Conservation (phyloP, 2,888 invertebrate genomes). For the Fragum sueziense region DNA sequence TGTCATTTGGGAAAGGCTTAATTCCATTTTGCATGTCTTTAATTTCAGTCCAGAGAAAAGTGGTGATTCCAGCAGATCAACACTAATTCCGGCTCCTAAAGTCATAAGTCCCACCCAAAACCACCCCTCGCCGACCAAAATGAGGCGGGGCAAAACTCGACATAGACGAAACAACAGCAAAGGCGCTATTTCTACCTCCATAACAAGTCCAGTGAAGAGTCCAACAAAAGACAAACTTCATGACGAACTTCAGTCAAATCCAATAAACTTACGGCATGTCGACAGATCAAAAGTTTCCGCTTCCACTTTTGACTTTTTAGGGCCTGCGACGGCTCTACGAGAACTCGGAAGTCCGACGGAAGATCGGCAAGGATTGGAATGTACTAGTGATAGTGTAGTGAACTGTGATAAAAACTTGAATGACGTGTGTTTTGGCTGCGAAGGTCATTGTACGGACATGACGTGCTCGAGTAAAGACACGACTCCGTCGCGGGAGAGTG, state of each 20-base stretch:
- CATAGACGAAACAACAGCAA: slow-evolving; percentile 81
- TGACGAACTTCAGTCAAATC: slow-evolving; percentile 68
- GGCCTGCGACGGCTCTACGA: slow-evolving; percentile 75
- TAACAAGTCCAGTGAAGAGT: slow-evolving; percentile 72
- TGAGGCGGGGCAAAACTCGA: slow-evolving; percentile 78
- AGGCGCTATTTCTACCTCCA: slow-evolving; percentile 74
- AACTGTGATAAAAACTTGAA: slow-evolving; percentile 74
- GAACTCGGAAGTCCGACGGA: slow-evolving; percentile 64
- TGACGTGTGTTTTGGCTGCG: slow-evolving; percentile 81
- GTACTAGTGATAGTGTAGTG: slow-evolving; percentile 28
- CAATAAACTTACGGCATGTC: slow-evolving; percentile 63
- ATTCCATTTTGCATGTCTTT: no score
- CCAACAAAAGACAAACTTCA: slow-evolving; percentile 75
- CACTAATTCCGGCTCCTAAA: slow-evolving; percentile 58
- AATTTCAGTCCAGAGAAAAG: slow-evolving; percentile 73
- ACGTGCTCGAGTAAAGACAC: slow-evolving; percentile 73
- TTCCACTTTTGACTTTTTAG: slow-evolving; percentile 74
- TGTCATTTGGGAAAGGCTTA: no score
- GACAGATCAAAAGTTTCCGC: slow-evolving; percentile 64
- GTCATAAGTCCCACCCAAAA: slow-evolving; percentile 74
- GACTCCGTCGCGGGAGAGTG: slow-evolving; percentile 58
- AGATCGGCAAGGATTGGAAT: slow-evolving; percentile 16
- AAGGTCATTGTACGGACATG: slow-evolving; percentile 78
- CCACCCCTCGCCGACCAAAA: slow-evolving; percentile 76
- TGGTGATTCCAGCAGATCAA: slow-evolving; percentile 64